phyloP scores from a whole-genome alignment of 2,797 vertebrate species.

The Taeniopygia guttata region DNA sequence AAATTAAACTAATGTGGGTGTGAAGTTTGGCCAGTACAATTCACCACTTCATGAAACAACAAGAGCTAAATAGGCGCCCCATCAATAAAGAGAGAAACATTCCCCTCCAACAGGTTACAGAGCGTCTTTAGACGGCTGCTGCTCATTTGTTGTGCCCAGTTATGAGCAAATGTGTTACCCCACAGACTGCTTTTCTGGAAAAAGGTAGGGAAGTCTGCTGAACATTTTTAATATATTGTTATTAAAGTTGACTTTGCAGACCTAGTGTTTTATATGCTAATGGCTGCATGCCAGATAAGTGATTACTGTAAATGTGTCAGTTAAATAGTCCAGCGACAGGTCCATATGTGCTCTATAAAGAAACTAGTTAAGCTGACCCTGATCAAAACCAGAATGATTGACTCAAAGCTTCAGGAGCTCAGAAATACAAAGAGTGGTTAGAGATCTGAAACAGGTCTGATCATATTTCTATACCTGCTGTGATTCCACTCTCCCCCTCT shows the following conservation, averaged over 20 bases:
- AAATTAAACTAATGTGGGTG: background rate
- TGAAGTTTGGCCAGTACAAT: constrained; percentile 1
- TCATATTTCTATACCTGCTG: background rate
- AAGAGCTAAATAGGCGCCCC: background rate
- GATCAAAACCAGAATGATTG: constrained; percentile 53
- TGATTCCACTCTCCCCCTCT: background rate
- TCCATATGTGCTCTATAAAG: constrained; percentile 39
- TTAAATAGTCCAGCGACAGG: constrained; percentile 63
- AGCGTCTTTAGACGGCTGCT: background rate
- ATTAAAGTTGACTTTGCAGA: constrained; percentile 50
- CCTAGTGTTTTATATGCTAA: constrained; percentile 17
- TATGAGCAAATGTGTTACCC: constrained; percentile 11
- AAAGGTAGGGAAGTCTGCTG: background rate
- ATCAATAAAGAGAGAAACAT: constrained; percentile 19
- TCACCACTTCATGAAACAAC: background rate
- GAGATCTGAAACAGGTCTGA: background rate
- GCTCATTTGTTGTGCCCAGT: background rate
- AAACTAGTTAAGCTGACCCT: constrained; percentile 4
- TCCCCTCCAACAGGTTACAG: background rate
- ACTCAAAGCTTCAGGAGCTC: constrained; percentile 6
- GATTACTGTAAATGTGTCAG: constrained; percentile 41
- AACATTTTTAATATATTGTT: constrained; percentile 24
- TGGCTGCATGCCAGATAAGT: constrained; percentile 33
- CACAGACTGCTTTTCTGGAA: constrained; percentile 21
- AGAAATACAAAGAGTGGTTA: background rate